A percentile compares a stretch with the other conserved stretches of the same genome.
Conservation (phyloP, 2,888 invertebrate species). For the Rhabditoides inermis region DNA sequence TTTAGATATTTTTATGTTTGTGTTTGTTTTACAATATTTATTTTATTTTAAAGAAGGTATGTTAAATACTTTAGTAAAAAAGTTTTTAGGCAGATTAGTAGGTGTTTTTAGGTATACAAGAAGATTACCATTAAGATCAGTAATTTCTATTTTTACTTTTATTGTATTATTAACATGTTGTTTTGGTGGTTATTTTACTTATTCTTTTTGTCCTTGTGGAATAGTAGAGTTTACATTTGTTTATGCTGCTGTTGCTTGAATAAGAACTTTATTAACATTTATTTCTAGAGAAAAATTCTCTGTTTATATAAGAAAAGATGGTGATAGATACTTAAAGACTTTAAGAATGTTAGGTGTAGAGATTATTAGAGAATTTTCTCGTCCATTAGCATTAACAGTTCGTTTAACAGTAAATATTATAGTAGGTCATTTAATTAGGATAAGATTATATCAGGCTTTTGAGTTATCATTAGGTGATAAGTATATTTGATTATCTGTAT, state of each 20-base stretch:
- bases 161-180: slow-evolving; percentile 51
- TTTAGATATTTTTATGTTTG: slow-evolving; percentile 38
- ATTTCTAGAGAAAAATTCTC: slow-evolving; percentile 35
- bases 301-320: slow-evolving; percentile 32
- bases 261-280: slow-evolving; percentile 32
- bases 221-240: slow-evolving; percentile 57
- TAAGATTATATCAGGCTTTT: slow-evolving; percentile 26
- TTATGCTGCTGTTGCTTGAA: slow-evolving; percentile 46
- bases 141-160: slow-evolving; percentile 47
- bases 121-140: slow-evolving; percentile 22
- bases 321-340: slow-evolving; percentile 31
- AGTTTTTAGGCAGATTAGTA: slow-evolving; percentile 28
- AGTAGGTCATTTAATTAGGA: slow-evolving; percentile 37
- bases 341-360: slow-evolving; percentile 33
- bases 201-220: slow-evolving; percentile 40
- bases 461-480: slow-evolving; percentile 25
- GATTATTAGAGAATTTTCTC: slow-evolving; percentile 38
- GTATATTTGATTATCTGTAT: slow-evolving; percentile 32
- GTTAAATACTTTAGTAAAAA: slow-evolving; percentile 31
- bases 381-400: slow-evolving; percentile 38
- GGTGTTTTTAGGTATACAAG: slow-evolving; percentile 33
- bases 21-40: slow-evolving; percentile 35
- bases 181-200: slow-evolving; percentile 50
- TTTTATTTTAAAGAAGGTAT: slow-evolving; percentile 36
- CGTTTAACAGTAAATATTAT: slow-evolving; percentile 43